A percentile compares a stretch with the other conserved stretches of the same genome.
Evolutionary conservation across 37 sponge, comb jelly and placozoan genomes (phyloP).

Genomic region (Diacarnus erythraeanus): DNA sequence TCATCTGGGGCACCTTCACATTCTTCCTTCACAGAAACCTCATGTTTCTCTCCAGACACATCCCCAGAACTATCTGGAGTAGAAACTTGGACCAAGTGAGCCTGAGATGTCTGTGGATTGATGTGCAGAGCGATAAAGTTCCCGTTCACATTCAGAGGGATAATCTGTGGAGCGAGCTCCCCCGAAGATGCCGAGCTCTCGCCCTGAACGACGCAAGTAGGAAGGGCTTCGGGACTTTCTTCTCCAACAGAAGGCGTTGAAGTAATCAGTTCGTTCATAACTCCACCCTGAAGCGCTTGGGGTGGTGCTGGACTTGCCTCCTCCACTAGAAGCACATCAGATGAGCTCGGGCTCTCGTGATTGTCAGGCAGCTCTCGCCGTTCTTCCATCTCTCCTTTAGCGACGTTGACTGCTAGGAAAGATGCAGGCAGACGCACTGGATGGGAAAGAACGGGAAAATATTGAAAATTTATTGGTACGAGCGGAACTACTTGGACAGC

Average conservation of each 20-base stretch:
- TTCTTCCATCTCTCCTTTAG: not conserved
- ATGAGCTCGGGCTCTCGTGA: not conserved
- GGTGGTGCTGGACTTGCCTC: not conserved
- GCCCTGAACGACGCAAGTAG: not conserved
- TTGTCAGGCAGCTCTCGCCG: not conserved
- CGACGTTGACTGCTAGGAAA: not conserved
- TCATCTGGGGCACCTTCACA: not conserved
- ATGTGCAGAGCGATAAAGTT: constrained; percentile 41
- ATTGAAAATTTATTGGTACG: not conserved
- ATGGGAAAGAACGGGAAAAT: not conserved
- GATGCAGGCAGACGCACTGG: not conserved
- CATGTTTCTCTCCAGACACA: not conserved
- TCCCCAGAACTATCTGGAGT: constrained; percentile 8
- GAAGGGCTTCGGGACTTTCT: not conserved
- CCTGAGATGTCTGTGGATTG: constrained; percentile 21
- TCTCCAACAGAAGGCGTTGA: not conserved
- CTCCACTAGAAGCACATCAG: not conserved
- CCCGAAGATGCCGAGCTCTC: not conserved
- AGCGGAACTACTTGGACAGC: not conserved
- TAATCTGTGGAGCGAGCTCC: constrained; percentile 3
- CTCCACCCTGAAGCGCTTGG: not conserved
- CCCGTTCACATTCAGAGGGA: constrained; percentile 30
- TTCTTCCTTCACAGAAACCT: not conserved
- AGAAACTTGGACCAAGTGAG: not conserved
- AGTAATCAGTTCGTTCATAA: not conserved